Evolutionary conservation across 2,113 vertebrate genomes (phyloP), one percentile per base, ranked within the genome.

Genomic region (Paramisgurnus dabryanus): DNA sequence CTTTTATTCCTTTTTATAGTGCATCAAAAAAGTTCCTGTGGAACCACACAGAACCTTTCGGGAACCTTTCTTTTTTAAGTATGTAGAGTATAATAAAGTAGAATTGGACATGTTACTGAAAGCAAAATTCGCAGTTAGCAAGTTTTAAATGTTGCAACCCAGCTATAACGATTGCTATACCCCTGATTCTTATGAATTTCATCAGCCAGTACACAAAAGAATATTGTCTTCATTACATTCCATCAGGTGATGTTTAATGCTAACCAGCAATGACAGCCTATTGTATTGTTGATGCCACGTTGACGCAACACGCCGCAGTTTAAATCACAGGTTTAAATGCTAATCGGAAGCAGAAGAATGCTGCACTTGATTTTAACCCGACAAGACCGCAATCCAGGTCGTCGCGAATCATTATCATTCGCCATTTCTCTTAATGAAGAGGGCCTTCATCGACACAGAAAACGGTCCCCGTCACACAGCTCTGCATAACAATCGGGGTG

Each of bases 401-500:
- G 67, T 47, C 63, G 67, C 53, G 79, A 84, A 82, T 72, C 64
- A 68, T 70, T 82, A 80, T 34, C 65, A 50, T 68, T 63, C 74
- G 67, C 58, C 34, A 7, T 80, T 71, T 58, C 72, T 66, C 70
- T 67, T 80, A 87, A 85, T 82, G 67, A 85, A 72, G 43, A 58
- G 55, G 55, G 71, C n/a, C 80, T 75, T 67, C 77, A 49, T 76
- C 73, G 75, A 73, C 50, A 40, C 67, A 61, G 57, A 22, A 71
- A 85, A 68, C 67, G 43, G 61, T 77, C 76, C 41, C 17, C 82
- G 79, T 82, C 84, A 83, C 69, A 67, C 79, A 85, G 80, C 86
- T 87, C 85, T 80, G 89, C 88, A 90, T 90, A 90, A 91, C 85
- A 90, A 89, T 91, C 88, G 89, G 85, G 85, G 83, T 83, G 84